Evolutionary conservation across 2,888 invertebrate genomes (phyloP).

Genomic region (Aromia moschata): DNA sequence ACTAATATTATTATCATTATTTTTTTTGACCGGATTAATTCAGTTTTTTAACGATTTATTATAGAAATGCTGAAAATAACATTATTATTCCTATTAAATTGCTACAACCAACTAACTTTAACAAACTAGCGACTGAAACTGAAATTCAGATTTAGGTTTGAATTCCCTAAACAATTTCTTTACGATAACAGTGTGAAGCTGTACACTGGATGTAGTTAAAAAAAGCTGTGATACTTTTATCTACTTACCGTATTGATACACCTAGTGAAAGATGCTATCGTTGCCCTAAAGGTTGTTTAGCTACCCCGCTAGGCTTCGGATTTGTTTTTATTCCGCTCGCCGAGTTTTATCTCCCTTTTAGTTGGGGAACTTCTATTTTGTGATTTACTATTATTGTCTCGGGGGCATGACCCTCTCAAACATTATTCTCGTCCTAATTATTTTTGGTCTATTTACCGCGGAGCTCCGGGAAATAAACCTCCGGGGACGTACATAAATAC

Average conservation of each 20-base stretch:
- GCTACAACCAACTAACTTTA: too few species aligned
- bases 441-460: not conserved
- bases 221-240: too few species aligned
- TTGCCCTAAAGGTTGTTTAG: not conserved
- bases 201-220: too few species aligned
- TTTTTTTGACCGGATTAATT: too few species aligned
- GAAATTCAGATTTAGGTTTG: too few species aligned
- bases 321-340: conserved; percentile 18
- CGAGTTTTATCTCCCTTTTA: conserved; percentile 14
- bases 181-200: too few species aligned
- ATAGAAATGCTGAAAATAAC: too few species aligned
- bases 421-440: conserved; percentile 5
- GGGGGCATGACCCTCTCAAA: conserved; percentile 9
- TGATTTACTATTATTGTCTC: conserved; percentile 17
- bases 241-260: not conserved
- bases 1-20: too few species aligned
- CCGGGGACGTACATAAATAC: not conserved
- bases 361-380: conserved; percentile 9
- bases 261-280: not conserved
- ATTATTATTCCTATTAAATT: too few species aligned
- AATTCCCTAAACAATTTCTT: too few species aligned
- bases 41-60: too few species aligned
- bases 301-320: not conserved
- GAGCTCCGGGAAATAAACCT: not conserved
- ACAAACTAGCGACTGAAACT: too few species aligned